Evolutionary conservation across 1,140 invertebrate genomes (phyloP).

Genomic region (Drosophila arawakana): DNA sequence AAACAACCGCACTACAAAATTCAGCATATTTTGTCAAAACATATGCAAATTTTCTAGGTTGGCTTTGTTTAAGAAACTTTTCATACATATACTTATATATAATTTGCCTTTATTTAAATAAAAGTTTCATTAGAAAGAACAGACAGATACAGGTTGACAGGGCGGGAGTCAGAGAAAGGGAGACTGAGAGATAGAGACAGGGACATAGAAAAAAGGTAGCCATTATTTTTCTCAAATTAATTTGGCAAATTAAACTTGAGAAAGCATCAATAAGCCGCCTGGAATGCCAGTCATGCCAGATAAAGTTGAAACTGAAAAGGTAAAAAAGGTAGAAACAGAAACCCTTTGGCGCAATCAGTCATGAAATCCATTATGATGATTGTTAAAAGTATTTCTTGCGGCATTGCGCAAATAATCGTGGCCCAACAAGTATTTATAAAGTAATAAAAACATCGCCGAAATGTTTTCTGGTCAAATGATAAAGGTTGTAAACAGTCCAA

Average conservation of each 20-base stretch:
- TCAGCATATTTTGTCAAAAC: constrained; percentile 37
- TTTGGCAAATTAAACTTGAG: constrained; percentile 67
- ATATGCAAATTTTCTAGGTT: constrained; percentile 40
- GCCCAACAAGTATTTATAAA: constrained; percentile 72
- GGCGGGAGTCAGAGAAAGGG: not conserved
- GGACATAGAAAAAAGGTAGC: not conserved
- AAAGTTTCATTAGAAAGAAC: not conserved
- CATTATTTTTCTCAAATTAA: constrained; percentile 61
- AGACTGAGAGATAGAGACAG: not conserved
- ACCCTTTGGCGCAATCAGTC: constrained; percentile 57
- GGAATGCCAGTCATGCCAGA: constrained; percentile 53
- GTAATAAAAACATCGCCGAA: constrained; percentile 76
- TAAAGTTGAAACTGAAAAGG: constrained; percentile 38
- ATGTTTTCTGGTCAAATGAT: constrained; percentile 56
- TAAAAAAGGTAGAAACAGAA: constrained; percentile 32
- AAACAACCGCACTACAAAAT: constrained; percentile 38
- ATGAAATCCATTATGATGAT: constrained; percentile 50
- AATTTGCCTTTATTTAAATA: not conserved
- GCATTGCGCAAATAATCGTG: constrained; percentile 63
- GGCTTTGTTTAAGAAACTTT: constrained; percentile 33
- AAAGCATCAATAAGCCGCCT: constrained; percentile 28
- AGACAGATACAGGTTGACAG: not conserved
- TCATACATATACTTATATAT: not conserved
- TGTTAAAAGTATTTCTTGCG: constrained; percentile 61
- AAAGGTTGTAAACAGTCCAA: constrained; percentile 53